Evolutionary conservation across 64 coral and sea anemone genomes (phyloP).

Genomic region (Montipora capricornis): DNA sequence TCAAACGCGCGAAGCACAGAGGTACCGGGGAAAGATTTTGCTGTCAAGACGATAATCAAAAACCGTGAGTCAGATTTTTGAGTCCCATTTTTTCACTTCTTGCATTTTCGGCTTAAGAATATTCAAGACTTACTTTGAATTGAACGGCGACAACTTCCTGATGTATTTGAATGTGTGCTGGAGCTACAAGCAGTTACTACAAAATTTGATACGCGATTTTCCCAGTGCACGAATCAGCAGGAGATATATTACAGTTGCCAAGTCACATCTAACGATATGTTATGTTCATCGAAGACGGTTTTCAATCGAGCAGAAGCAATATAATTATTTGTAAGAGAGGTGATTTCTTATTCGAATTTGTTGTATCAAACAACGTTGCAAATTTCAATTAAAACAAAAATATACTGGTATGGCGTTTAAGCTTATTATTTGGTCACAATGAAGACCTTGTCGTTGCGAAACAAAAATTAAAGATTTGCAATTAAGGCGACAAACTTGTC

Average conservation of each 20-base stretch:
- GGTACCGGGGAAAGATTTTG: conserved; percentile 86
- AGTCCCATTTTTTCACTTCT: background rate
- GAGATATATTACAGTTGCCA: conserved; percentile 9
- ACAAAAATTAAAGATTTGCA: too few species aligned
- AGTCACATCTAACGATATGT: background rate
- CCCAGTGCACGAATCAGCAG: background rate
- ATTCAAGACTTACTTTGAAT: background rate
- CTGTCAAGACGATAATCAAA: conserved; percentile 97
- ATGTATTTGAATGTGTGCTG: background rate
- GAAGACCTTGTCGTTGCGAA: background rate
- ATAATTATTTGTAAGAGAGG: background rate
- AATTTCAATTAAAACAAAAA: background rate
- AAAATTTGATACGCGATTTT: background rate
- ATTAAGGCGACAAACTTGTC: background rate
- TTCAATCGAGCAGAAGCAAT: background rate
- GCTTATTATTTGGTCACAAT: background rate
- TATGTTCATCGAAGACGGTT: background rate
- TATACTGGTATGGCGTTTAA: background rate
- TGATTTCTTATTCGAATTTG: background rate
- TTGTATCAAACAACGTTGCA: background rate
- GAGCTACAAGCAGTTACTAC: background rate
- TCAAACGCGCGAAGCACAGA: conserved; percentile 80
- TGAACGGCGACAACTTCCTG: background rate
- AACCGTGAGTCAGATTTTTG: conserved; percentile 67
- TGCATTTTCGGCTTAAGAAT: background rate